These are phyloP conservation scores for Dendropsophus ebraccatus DNA, from an alignment of 2,113 vertebrate genomes.

Conservation along the genomic window DNA sequence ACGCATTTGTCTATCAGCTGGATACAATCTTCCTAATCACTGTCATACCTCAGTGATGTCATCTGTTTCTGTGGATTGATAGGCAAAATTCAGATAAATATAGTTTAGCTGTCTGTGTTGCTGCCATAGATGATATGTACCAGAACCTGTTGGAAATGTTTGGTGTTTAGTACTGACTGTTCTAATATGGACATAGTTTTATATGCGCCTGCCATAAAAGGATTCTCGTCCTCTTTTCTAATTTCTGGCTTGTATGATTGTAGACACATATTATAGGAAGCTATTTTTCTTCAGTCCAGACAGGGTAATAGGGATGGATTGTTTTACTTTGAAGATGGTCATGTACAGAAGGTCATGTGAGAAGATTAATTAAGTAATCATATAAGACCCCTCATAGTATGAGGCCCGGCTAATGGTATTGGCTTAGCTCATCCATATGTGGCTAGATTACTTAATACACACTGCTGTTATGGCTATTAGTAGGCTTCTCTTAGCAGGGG, in stretches of 20 bases:
- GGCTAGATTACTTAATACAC: background rate
- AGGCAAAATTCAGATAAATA: background rate
- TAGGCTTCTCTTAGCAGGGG: background rate
- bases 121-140: background rate
- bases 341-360: background rate
- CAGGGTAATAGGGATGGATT: background rate
- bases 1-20: background rate
- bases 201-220: background rate
- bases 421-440: background rate
- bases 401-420: background rate
- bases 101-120: background rate
- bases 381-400: background rate
- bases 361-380: background rate
- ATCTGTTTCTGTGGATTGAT: background rate
- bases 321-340: background rate
- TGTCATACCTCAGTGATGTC: background rate
- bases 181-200: background rate
- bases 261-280: background rate
- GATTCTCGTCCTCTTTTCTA: background rate
- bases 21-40: background rate
- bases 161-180: background rate
- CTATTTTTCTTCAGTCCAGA: background rate
- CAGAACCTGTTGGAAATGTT: background rate
- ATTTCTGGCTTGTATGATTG: background rate
- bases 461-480: background rate